phyloP scores from a whole-genome alignment of 1,140 invertebrate species.

The Bombus ignitus region DNA sequence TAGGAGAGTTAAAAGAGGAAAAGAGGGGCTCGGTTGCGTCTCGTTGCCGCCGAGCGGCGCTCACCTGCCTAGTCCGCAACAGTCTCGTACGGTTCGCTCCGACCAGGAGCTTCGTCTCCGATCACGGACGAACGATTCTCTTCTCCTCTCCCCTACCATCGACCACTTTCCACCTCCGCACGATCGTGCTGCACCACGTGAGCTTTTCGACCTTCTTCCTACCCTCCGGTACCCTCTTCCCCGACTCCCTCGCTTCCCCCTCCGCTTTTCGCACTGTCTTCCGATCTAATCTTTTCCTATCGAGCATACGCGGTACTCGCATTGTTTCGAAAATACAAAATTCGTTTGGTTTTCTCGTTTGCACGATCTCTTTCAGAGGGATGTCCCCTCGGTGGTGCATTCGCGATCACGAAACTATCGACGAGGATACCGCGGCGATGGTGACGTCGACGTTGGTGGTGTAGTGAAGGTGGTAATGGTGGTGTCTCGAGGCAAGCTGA shows the following conservation, averaged over 20 bases:
- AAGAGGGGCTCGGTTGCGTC: conserved; percentile 68
- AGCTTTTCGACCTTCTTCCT: conserved; percentile 54
- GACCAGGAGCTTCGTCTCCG: conserved; percentile 64
- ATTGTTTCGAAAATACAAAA: background rate
- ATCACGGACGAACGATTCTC: conserved; percentile 57
- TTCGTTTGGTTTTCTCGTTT: background rate
- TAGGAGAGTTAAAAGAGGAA: conserved; percentile 67
- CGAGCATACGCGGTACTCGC: background rate
- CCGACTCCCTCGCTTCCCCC: background rate
- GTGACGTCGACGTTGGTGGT: conserved; percentile 53
- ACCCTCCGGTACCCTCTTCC: conserved; percentile 43
- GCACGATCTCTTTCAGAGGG: background rate
- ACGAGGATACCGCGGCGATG: conserved; percentile 10
- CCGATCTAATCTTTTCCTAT: background rate
- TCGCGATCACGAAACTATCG: background rate
- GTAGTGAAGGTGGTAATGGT: conserved; percentile 47
- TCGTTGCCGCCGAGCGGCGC: conserved; percentile 72
- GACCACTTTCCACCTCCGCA: conserved; percentile 57
- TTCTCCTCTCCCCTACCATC: conserved; percentile 63
- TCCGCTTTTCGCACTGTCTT: background rate
- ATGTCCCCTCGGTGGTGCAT: conserved; percentile 3
- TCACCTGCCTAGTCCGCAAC: conserved; percentile 69
- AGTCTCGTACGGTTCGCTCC: conserved; percentile 67
- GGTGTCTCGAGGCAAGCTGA: conserved; percentile 33
- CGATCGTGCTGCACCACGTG: conserved; percentile 30